Percentiles rank a stretch among this genome's conserved stretches.
phyloP scores from a whole-genome alignment of 2,113 vertebrate genomes.

The Zingel zingel region DNA sequence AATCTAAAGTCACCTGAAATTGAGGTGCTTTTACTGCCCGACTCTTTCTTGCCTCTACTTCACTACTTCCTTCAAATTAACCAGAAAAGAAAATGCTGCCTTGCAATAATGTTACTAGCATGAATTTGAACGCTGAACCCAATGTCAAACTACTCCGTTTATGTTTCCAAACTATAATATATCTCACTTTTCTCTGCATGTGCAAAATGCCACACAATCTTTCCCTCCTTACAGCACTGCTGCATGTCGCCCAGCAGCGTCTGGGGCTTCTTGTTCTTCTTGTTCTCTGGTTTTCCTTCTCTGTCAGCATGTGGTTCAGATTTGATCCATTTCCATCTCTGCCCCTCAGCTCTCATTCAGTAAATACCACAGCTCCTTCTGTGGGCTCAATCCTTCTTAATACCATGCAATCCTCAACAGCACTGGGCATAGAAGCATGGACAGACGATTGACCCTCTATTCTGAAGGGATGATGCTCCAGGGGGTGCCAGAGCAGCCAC shows the following conservation, averaged over 20 bases:
- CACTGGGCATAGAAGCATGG: slow-evolving; percentile 35
- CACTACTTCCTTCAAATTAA: not conserved
- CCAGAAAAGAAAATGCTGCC: not conserved
- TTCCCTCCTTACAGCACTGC: not conserved
- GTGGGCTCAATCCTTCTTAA: slow-evolving; percentile 61
- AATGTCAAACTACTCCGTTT: not conserved
- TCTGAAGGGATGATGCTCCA: slow-evolving; percentile 53
- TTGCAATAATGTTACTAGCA: not conserved
- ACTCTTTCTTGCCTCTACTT: not conserved
- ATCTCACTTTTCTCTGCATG: slow-evolving; percentile 16
- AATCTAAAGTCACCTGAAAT: not conserved
- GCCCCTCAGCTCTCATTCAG: slow-evolving; percentile 39
- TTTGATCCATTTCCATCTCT: slow-evolving; percentile 48
- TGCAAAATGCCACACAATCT: slow-evolving; percentile 4
- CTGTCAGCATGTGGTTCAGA: slow-evolving; percentile 36
- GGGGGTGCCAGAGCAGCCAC: slow-evolving; percentile 4
- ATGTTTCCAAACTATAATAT: not conserved
- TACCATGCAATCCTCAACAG: slow-evolving; percentile 56
- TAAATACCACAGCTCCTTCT: slow-evolving; percentile 49
- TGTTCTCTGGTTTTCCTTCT: slow-evolving; percentile 2
- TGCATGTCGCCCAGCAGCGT: not conserved
- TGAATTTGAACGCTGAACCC: not conserved
- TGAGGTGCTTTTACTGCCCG: not conserved
- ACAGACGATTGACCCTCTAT: slow-evolving; percentile 49
- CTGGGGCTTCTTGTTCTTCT: not conserved